Percentiles rank a stretch among this genome's conserved stretches.
Conservation (phyloP, 1,140 invertebrate species). For the Bursaphelenchus mucronatus region DNA sequence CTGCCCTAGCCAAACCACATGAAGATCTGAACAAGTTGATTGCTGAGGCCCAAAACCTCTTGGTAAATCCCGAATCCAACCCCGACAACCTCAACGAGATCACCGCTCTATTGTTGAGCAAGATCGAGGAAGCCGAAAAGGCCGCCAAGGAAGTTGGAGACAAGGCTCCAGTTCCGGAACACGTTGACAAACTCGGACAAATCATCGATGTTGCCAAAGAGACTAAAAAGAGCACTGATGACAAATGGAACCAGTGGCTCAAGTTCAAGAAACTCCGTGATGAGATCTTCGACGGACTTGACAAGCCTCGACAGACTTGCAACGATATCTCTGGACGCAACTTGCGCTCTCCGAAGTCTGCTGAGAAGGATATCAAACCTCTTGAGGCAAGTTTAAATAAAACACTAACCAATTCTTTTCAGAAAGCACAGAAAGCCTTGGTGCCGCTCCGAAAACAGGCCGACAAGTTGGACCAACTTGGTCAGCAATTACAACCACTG, state of each 20-base stretch:
- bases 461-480: slow-evolving; percentile 1
- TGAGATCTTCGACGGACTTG: slow-evolving; percentile 12
- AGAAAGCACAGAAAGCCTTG: no score
- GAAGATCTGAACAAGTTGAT: neutral
- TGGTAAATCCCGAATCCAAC: neutral
- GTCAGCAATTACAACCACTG: slow-evolving; percentile 9
- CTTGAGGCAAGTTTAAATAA: no score
- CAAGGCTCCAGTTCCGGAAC: no score
- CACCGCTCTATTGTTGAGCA: neutral
- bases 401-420: no score
- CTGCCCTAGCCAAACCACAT: neutral
- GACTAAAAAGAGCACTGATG: slow-evolving; percentile 3
- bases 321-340: neutral
- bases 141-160: no score
- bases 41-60: neutral
- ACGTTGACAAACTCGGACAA: neutral
- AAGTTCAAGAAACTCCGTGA: slow-evolving; percentile 6
- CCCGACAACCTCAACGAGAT: slow-evolving; percentile 2
- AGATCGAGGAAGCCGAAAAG: slow-evolving; percentile 4
- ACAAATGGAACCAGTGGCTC: slow-evolving; percentile 5
- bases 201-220: slow-evolving; percentile 5
- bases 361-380: no score
- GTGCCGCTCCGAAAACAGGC: neutral
- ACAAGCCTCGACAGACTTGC: slow-evolving; percentile 1
- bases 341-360: no score